A percentile compares a stretch with the other conserved stretches of the same genome.
Conservation (phyloP, 2,113 vertebrate genomes). For the Crotalus viridis region DNA sequence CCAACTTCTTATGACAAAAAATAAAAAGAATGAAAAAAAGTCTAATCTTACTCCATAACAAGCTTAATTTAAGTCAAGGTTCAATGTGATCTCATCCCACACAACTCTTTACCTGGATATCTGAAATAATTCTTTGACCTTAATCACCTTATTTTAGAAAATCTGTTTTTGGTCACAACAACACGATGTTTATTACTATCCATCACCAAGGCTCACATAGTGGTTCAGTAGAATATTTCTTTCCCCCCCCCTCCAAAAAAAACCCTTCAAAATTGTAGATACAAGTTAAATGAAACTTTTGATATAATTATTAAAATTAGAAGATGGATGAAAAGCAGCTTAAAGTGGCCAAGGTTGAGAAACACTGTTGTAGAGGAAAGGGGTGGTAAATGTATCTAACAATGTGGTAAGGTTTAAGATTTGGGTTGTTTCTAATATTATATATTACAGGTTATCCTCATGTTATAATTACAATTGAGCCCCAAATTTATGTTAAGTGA, state of each 20-base stretch:
- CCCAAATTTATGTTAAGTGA: no score
- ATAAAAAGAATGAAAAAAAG: neutral
- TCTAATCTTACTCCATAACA: neutral
- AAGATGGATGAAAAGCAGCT: neutral
- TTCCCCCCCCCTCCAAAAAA: no score
- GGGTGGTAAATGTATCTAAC: no score
- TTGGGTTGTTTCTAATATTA: neutral
- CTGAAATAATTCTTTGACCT: neutral
- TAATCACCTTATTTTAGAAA: neutral
- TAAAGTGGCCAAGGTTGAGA: no score
- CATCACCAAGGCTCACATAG: neutral
- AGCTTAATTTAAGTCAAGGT: neutral
- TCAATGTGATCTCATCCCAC: neutral
- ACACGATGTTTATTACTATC: neutral
- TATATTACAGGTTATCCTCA: neutral
- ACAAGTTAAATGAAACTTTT: neutral
- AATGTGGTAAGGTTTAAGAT: neutral
- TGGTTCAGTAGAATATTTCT: neutral
- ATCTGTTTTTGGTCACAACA: neutral
- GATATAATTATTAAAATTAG: neutral
- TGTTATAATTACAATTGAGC: no score
- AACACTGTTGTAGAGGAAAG: no score
- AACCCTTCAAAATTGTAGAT: neutral
- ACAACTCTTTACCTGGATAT: neutral
- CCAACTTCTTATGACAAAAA: slow-evolving; percentile 28